phyloP scores from a whole-genome alignment of 2,888 invertebrate genomes.

The Junonia oenone region DNA sequence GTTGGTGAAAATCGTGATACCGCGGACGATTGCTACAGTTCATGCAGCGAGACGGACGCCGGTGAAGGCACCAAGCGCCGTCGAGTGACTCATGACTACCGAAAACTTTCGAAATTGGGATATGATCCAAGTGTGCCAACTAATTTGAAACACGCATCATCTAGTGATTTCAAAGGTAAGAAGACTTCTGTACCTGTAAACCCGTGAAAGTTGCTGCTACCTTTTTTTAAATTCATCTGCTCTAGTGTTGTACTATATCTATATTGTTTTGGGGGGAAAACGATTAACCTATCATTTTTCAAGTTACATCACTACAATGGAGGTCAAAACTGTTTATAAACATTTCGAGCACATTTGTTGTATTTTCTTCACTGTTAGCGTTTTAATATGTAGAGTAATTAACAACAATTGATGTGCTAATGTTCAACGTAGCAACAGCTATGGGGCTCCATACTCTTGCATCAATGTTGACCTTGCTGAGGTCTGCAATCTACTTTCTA shows the following conservation, averaged over 20 bases:
- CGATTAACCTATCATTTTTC: constrained; percentile 61
- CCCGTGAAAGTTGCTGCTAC: constrained; percentile 9
- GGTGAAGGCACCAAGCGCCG: constrained; percentile 66
- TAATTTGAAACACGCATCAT: constrained; percentile 51
- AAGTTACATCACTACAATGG: constrained; percentile 67
- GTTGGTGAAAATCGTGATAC: constrained; percentile 62
- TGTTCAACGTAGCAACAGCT: constrained; percentile 2
- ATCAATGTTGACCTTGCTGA: constrained; percentile 50
- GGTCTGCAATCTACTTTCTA: constrained; percentile 50
- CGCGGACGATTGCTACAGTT: constrained; percentile 48
- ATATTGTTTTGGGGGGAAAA: constrained; percentile 70
- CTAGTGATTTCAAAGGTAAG: constrained; percentile 64
- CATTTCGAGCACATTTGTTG: constrained; percentile 50
- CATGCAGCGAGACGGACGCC: constrained; percentile 57
- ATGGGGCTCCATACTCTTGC: constrained; percentile 35
- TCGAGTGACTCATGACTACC: constrained; percentile 64
- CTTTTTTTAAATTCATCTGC: neutral
- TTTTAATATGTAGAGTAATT: neutral
- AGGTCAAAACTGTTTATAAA: constrained; percentile 76
- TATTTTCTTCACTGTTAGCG: constrained; percentile 15
- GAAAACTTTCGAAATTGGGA: constrained; percentile 70
- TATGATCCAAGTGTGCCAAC: constrained; percentile 71
- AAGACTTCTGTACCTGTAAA: constrained; percentile 15
- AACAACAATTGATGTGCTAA: neutral
- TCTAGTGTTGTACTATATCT: constrained; percentile 11